Conservation (phyloP, 2,113 vertebrate species). For the Limnothrissa miodon region DNA sequence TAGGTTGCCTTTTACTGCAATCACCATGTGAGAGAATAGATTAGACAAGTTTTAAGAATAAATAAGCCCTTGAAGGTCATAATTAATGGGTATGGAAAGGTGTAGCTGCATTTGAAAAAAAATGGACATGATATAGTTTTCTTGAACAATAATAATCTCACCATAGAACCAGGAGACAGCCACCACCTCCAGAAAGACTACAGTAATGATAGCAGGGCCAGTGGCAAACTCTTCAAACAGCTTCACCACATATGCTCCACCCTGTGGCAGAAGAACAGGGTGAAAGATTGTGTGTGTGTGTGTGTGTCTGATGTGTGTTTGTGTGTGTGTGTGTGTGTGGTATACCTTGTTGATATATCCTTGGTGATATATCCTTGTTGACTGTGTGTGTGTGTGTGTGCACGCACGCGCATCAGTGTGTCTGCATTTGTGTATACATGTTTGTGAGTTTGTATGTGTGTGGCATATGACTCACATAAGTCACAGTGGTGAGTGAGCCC, state of each 20-base stretch:
- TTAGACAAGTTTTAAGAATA: too few relatives aligned
- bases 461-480: constrained; percentile 76
- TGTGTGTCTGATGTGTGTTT: too few relatives aligned
- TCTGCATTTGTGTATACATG: background rate
- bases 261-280: constrained; percentile 64
- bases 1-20: too few relatives aligned
- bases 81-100: too few relatives aligned
- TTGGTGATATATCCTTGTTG: too few relatives aligned
- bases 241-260: constrained; percentile 93
- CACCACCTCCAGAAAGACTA: constrained; percentile 89
- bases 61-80: too few relatives aligned
- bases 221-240: constrained; percentile 97
- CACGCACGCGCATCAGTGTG: background rate
- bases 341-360: too few relatives aligned
- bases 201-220: constrained; percentile 86
- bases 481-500: constrained; percentile 87
- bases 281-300: background rate
- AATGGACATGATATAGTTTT: too few relatives aligned
- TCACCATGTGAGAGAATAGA: too few relatives aligned
- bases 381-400: too few relatives aligned
- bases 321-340: too few relatives aligned
- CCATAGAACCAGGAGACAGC: constrained; percentile 98
- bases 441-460: background rate
- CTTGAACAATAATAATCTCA: constrained; percentile 49
- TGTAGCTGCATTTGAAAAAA: too few relatives aligned